Base-by-base conservation (phyloP, 1,140 invertebrate species). In the Reticulitermes speratus region DNA sequence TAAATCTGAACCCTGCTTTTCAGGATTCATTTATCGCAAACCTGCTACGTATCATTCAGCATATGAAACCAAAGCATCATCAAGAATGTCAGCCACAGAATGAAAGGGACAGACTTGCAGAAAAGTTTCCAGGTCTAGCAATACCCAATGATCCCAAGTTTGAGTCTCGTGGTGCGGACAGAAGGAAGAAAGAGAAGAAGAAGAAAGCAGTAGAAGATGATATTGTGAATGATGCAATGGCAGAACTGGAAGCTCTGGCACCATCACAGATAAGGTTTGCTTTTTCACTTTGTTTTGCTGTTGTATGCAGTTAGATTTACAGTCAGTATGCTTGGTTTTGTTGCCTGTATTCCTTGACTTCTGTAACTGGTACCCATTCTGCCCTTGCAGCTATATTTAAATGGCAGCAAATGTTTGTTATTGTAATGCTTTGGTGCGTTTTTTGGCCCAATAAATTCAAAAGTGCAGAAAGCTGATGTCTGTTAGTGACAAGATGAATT, bases 11-110 rank as follows among this genome's bases (percentile, higher is more conserved):
- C 52, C 19, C 0, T 55, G 14, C 89, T 84, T 91, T 92, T 55
- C 88, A 95, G 93, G 98, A 99, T 90, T 99, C 98, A 0, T 96
- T 99, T 89, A 95, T 97, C 87, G 95, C 96, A 14, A 99, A 98
- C 91, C 91, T 99, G 2, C 92, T 99, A 23, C 93, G 98, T 85
- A 96, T 99, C 86, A 99, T 99, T 88, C 95, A 98, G 88, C 96
- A 97, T 88, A 99, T 99, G 98, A 96, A 96, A 90, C 96, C 96
- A 12, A 93, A 93, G 87, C 87, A 59, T 86, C 88, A 89, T 48
- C 82, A 86, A 87, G 87, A 87, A 85, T 87, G 87, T 25, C 89
- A 88, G 44, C 82, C 87, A 55, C 87, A 88, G 30, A 89, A 88
- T n/a, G 91, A 92, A 85, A 91, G 93, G 87, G 94, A 96, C 89